Evolutionary conservation across 35 echinoderm and acorn worm species (phyloP).

Genomic region (Lytechinus pictus): DNA sequence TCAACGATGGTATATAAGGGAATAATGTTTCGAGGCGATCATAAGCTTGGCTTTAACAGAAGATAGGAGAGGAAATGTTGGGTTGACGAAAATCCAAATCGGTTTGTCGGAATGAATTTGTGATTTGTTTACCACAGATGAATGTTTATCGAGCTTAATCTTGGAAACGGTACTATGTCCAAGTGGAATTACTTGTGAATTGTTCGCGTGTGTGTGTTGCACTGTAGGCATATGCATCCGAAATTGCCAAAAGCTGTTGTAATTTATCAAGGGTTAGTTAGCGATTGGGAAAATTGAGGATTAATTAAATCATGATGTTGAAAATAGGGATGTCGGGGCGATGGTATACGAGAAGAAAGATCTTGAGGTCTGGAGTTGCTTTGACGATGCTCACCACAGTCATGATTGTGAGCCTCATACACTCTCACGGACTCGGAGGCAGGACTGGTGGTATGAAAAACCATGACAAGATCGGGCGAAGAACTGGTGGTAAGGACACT

Average conservation of each 20-base stretch:
- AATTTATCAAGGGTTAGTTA: neutral
- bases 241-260: no score
- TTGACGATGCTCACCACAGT: neutral
- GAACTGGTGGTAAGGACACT: neutral
- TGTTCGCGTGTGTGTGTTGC: neutral
- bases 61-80: neutral
- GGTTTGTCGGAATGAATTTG: neutral
- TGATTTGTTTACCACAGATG: neutral
- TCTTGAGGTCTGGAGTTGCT: neutral
- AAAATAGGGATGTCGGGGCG: neutral
- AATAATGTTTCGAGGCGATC: neutral
- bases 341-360: neutral
- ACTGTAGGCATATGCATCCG: neutral
- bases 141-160: neutral
- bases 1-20: neutral
- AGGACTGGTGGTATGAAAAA: neutral
- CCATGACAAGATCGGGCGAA: neutral
- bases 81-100: neutral
- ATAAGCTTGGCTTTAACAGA: neutral
- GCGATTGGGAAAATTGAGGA: neutral
- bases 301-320: neutral
- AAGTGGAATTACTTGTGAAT: neutral
- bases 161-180: neutral
- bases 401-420: neutral
- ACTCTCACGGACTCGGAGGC: neutral